A percentile compares a stretch with the other conserved stretches of the same genome.
Evolutionary conservation across 2,888 invertebrate genomes (phyloP).

Genomic region (Papilio demoleus): DNA sequence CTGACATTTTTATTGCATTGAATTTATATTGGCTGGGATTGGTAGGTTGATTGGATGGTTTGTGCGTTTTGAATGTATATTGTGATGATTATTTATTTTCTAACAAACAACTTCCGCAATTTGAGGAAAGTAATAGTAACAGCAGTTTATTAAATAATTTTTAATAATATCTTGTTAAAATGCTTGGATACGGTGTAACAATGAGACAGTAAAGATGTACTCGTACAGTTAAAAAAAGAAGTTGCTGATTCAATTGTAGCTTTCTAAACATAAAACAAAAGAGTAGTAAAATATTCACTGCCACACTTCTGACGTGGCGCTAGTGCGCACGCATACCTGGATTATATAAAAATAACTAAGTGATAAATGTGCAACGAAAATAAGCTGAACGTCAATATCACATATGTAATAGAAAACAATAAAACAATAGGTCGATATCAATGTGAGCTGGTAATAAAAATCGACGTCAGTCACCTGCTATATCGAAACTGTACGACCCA

Average conservation of each 20-base stretch:
- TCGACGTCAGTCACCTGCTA: slow-evolving; percentile 74
- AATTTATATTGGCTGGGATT: slow-evolving; percentile 5
- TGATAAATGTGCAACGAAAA: slow-evolving; percentile 46
- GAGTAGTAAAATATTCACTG: slow-evolving; percentile 41
- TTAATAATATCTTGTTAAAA: neutral
- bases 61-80: neutral
- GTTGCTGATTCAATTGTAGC: neutral
- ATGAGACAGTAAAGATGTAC: neutral
- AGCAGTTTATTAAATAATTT: neutral
- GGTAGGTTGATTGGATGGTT: too few relatives aligned
- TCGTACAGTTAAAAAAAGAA: neutral
- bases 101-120: neutral
- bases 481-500: slow-evolving; percentile 67
- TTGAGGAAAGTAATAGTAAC: neutral
- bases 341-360: slow-evolving; percentile 46
- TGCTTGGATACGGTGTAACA: neutral
- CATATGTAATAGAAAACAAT: slow-evolving; percentile 64
- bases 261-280: slow-evolving; percentile 11
- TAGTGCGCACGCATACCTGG: slow-evolving; percentile 38
- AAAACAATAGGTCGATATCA: slow-evolving; percentile 73
- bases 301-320: slow-evolving; percentile 37
- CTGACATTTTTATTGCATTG: slow-evolving; percentile 9
- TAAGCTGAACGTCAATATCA: slow-evolving; percentile 55
- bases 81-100: neutral
- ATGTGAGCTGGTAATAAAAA: slow-evolving; percentile 72